Conservation (phyloP, 2,888 invertebrate species). For the Tiphia femorata region DNA sequence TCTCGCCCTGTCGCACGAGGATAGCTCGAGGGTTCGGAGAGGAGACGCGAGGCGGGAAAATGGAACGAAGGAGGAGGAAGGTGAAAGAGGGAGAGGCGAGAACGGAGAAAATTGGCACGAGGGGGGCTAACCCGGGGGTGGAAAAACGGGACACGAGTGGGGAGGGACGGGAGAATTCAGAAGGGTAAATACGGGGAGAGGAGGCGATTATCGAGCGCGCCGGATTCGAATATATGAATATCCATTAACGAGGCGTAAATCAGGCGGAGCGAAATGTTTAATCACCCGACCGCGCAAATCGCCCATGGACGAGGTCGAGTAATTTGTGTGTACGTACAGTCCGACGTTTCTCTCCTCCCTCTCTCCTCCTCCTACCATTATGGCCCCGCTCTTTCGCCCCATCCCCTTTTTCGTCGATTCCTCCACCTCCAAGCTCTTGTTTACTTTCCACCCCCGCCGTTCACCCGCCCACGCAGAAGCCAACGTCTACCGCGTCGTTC, state of each 20-base stretch:
- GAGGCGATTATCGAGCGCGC: constrained; percentile 19
- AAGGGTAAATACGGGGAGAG: constrained; percentile 20
- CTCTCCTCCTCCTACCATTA: constrained; percentile 11
- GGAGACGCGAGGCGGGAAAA: neutral
- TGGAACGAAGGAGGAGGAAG: neutral
- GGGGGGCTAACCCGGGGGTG: neutral
- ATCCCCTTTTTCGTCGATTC: neutral
- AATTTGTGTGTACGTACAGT: constrained; percentile 21
- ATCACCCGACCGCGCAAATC: constrained; percentile 33
- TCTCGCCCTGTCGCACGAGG: constrained; percentile 27
- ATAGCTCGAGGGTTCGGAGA: constrained; percentile 1
- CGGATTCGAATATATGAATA: constrained; percentile 53
- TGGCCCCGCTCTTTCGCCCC: neutral
- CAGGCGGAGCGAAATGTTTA: constrained; percentile 50
- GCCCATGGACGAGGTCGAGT: constrained; percentile 17
- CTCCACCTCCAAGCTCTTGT: neutral
- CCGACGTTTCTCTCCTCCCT: neutral
- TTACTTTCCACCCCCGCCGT: neutral
- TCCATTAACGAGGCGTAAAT: constrained; percentile 54
- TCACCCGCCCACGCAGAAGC: neutral
- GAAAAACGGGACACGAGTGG: neutral
- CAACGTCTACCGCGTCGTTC: neutral
- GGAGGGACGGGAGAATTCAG: neutral
- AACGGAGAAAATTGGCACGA: neutral
- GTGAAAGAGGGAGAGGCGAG: neutral